Base-by-base conservation (phyloP, 2,888 invertebrate species). In the Bhutanitis thaidina region DNA sequence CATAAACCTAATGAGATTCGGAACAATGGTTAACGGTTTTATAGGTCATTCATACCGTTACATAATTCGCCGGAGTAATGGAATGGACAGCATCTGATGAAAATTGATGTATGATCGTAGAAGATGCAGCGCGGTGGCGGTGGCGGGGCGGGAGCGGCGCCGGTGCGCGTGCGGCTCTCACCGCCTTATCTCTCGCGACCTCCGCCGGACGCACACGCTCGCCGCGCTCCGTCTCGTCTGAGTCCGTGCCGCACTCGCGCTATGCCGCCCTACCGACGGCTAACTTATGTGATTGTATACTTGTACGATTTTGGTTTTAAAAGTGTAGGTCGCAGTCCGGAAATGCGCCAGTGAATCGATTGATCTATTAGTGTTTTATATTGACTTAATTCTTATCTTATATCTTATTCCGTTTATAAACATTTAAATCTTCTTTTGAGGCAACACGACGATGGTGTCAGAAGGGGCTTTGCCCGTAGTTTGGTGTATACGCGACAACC, bases 401-500 rank as follows among this genome's bases (percentile, higher is more conserved):
- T 47, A 52, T 43, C 35, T 30, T 46, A 40, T 43, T 56, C 45
- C 47, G 34, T 29, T 40, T 51, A 53, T 36, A 46, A 49, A 54
- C 45, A 8, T 44, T 43, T 30, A 49, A 25, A 32, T 14, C 4
- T 30, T 37, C 7, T 20, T 35, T 8, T 30, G 10, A 30, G 30
- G 53, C 64, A 61, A 69, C 62, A 61, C 70, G 76, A 91, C 80
- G 74, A 92, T 92, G 92, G 91, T 92, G 77, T 91, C 92, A 59
- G 90, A 91, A 76, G 91, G 91, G 77, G 84, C 90, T 70, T 65
- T 90, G 80, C 90, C 90, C 80, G 92, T 93, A 65, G 92, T 93
- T 75, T 93, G 92, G 93, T 93, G 92, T 88, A 87, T 91, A 74
- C 91, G 92, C 78, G 92, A 92, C 85, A 92, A 93, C 81, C 91